Percentiles rank a stretch among this genome's conserved stretches.
phyloP scores from a whole-genome alignment of 2,888 invertebrate genomes.

The Rhyacophila evoluta region DNA sequence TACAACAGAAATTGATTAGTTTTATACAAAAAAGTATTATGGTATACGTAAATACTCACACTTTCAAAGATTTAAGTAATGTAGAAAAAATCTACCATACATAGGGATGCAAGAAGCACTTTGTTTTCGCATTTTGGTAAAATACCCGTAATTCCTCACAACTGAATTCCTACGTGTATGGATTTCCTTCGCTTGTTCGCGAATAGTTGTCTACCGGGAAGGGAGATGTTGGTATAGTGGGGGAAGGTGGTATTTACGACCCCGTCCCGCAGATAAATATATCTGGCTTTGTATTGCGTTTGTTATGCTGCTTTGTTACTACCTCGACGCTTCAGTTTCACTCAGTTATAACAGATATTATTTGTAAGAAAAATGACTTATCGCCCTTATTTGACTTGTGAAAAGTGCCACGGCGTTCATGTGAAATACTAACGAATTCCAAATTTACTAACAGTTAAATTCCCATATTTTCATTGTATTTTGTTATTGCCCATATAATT shows the following conservation, averaged over 20 bases:
- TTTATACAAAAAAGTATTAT: no score
- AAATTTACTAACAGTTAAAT: no score
- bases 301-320: constrained; percentile 15
- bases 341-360: constrained; percentile 14
- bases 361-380: constrained; percentile 15
- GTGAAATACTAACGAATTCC: not conserved
- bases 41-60: no score
- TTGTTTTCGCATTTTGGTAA: no score
- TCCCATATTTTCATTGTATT: no score
- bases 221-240: not conserved
- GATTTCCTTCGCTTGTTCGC: not conserved
- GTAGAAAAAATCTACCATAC: no score
- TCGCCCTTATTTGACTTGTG: not conserved
- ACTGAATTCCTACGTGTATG: not conserved
- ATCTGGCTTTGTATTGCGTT: constrained; percentile 22
- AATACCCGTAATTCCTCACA: no score
- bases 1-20: no score
- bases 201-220: not conserved
- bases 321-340: constrained; percentile 24
- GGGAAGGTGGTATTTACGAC: constrained; percentile 22
- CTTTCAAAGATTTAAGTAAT: no score
- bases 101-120: no score
- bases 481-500: no score
- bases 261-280: constrained; percentile 19
- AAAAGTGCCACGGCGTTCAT: not conserved